phyloP scores from a whole-genome alignment of 1,140 invertebrate species.

The Nephila pilipes region DNA sequence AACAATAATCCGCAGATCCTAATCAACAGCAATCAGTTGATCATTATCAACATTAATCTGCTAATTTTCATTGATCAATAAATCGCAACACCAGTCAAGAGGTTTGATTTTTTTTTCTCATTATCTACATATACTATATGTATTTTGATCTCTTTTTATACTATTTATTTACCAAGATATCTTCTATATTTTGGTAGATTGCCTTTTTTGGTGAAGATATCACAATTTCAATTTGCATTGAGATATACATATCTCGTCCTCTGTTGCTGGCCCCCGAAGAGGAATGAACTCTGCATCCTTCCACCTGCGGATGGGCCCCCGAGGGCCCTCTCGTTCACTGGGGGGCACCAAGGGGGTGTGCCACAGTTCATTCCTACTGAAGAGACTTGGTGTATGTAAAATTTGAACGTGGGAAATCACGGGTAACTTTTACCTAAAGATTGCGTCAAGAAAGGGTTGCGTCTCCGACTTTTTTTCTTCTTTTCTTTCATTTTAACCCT shows the following conservation, averaged over 20 bases:
- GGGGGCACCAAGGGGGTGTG: constrained; percentile 45
- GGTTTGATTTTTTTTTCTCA: too few species aligned
- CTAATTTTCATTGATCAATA: too few species aligned
- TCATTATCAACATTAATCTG: too few species aligned
- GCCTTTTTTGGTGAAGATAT: too few species aligned
- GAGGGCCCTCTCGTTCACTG: background rate
- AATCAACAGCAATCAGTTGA: too few species aligned
- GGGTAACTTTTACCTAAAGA: background rate
- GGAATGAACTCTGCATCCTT: constrained; percentile 72
- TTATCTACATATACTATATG: too few species aligned
- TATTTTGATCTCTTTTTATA: background rate
- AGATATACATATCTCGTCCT: background rate
- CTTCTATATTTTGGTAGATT: too few species aligned
- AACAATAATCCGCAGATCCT: too few species aligned
- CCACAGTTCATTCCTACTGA: constrained; percentile 50
- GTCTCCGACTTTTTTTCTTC: background rate
- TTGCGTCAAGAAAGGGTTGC: background rate
- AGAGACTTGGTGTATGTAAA: background rate
- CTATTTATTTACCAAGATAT: background rate
- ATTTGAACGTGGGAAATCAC: background rate
- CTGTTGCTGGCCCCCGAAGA: background rate
- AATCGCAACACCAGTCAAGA: too few species aligned
- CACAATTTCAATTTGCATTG: background rate
- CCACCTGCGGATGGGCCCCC: constrained; percentile 59
- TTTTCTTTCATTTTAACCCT: background rate